phyloP scores from a whole-genome alignment of 2,888 invertebrate species.

The Argyresthia goedartella region DNA sequence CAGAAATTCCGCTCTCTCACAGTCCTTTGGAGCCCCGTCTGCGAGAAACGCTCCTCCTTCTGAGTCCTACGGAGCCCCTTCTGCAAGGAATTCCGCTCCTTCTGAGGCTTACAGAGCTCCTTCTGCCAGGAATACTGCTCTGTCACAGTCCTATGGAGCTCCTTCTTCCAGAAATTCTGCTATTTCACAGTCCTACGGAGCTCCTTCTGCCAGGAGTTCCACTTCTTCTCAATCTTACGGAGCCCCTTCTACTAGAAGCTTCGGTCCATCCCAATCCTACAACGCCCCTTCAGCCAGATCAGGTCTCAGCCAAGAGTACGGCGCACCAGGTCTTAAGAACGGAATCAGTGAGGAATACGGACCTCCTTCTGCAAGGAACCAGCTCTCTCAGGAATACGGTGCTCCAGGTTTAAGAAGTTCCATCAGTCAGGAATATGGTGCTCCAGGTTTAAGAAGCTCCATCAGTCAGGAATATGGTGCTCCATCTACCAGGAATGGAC shows the following conservation, averaged over 20 bases:
- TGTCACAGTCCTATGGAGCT: slow-evolving; percentile 59
- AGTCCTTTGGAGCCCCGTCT: slow-evolving; percentile 16
- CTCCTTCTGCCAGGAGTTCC: slow-evolving; percentile 11
- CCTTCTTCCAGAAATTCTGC: slow-evolving; percentile 24
- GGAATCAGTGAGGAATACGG: slow-evolving; percentile 25
- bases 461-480: background rate
- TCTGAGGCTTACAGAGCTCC: slow-evolving; percentile 20
- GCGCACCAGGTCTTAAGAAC: slow-evolving; percentile 11
- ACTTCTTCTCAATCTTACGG: slow-evolving; percentile 17
- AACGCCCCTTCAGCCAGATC: slow-evolving; percentile 4
- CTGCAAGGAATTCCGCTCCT: slow-evolving; percentile 11
- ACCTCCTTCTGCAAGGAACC: slow-evolving; percentile 18
- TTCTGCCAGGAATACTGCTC: slow-evolving; percentile 12
- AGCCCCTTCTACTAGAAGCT: slow-evolving; percentile 9
- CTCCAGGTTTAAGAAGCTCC: slow-evolving; percentile 19
- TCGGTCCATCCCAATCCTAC: slow-evolving; percentile 18
- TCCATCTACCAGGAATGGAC: slow-evolving; percentile 21
- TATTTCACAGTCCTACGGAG: slow-evolving; percentile 24
- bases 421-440: background rate
- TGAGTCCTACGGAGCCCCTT: slow-evolving; percentile 18
- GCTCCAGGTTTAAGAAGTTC: slow-evolving; percentile 21
- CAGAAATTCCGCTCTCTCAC: slow-evolving; percentile 1
- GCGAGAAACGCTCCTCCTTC: slow-evolving; percentile 20
- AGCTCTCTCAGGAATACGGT: slow-evolving; percentile 22
- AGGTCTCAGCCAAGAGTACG: slow-evolving; percentile 19